Evolutionary conservation across 2,797 vertebrate species (phyloP).

Genomic region (Chelonia mydas): DNA sequence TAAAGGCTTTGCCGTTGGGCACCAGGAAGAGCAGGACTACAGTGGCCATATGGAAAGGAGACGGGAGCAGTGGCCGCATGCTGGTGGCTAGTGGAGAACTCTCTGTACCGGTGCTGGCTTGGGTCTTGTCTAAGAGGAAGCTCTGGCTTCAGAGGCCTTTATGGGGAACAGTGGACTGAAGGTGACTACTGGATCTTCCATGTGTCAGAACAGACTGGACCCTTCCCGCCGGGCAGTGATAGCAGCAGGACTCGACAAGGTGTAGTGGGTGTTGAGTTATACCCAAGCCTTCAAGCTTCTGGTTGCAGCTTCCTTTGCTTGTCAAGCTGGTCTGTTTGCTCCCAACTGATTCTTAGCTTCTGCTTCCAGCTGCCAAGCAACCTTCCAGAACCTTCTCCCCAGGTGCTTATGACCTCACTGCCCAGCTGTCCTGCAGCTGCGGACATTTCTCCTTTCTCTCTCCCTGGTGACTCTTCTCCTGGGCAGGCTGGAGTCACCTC

Average conservation of each 20-base stretch:
- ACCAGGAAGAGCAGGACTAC: neutral
- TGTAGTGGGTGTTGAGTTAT: neutral
- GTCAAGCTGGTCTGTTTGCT: neutral
- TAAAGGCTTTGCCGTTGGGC: neutral
- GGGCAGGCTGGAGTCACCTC: neutral
- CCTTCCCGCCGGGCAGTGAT: neutral
- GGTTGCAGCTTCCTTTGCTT: neutral
- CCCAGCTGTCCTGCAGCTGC: neutral
- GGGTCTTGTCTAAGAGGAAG: neutral
- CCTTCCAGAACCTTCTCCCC: neutral
- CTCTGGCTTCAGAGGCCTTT: neutral
- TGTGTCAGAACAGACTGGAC: neutral
- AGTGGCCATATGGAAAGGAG: fast-evolving
- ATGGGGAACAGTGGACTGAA: neutral
- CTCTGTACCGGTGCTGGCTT: neutral
- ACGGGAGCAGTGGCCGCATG: neutral
- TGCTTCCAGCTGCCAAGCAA: neutral
- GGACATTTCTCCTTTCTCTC: neutral
- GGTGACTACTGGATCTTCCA: neutral
- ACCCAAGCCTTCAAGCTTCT: neutral
- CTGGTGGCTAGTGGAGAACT: neutral
- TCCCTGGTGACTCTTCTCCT: neutral
- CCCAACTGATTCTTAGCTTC: neutral
- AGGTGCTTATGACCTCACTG: neutral
- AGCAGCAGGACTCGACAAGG: neutral